These are phyloP conservation scores for Pollicipes pollicipes DNA, from an alignment of 1,140 invertebrate genomes.

Conservation along the genomic window DNA sequence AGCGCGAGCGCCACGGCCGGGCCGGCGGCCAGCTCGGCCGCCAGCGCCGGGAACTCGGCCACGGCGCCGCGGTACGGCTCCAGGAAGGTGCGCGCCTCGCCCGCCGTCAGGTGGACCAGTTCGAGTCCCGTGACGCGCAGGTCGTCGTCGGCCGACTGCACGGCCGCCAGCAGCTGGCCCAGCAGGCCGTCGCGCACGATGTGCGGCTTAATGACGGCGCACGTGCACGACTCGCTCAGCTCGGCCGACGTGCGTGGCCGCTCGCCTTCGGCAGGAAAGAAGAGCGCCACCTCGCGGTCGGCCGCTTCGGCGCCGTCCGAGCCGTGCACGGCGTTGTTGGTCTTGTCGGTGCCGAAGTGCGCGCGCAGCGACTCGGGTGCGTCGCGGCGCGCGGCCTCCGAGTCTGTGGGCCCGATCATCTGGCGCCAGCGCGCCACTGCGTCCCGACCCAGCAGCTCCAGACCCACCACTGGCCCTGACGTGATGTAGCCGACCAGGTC, in stretches of 20 bases:
- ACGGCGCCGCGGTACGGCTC: slow-evolving; percentile 86
- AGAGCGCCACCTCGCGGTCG: slow-evolving; percentile 38
- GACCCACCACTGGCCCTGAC: slow-evolving; percentile 47
- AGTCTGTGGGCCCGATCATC: slow-evolving; percentile 46
- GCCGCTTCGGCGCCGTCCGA: slow-evolving; percentile 39
- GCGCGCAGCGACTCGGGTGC: slow-evolving; percentile 44
- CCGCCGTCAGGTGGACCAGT: slow-evolving; percentile 54
- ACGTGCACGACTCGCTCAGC: slow-evolving; percentile 19
- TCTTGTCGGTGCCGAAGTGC: slow-evolving; percentile 49
- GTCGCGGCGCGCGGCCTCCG: slow-evolving; percentile 35
- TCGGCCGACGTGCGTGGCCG: slow-evolving; percentile 27
- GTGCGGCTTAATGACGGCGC: slow-evolving; percentile 84
- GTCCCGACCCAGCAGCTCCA: slow-evolving; percentile 57
- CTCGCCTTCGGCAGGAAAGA: slow-evolving; percentile 41
- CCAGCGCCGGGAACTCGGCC: slow-evolving; percentile 64
- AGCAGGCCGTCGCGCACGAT: slow-evolving; percentile 40
- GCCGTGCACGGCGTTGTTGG: slow-evolving; percentile 51
- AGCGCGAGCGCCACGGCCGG: slow-evolving; percentile 74
- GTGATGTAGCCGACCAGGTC: slow-evolving; percentile 44
- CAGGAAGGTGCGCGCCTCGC: slow-evolving; percentile 73
- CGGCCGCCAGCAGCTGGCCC: slow-evolving; percentile 5
- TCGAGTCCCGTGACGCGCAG: slow-evolving; percentile 61
- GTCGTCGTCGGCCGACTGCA: slow-evolving; percentile 35
- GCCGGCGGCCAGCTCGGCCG: slow-evolving; percentile 58
- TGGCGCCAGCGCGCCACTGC: slow-evolving; percentile 40